phyloP scores from a whole-genome alignment of 2,113 vertebrate species.

The Seriola dumerili region DNA sequence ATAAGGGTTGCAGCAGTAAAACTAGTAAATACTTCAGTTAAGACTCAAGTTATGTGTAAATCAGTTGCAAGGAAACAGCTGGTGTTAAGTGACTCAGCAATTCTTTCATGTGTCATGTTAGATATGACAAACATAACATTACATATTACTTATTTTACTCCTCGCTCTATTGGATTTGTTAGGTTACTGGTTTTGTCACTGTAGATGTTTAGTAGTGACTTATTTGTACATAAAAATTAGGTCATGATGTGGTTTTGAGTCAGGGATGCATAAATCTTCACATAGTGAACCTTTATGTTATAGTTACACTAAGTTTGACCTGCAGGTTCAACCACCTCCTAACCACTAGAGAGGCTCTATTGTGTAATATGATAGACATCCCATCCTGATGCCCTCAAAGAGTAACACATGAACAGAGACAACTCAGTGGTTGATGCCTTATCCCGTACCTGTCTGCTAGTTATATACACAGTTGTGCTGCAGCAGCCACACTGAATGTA shows the following conservation, averaged over 20 bases:
- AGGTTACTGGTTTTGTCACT: background rate
- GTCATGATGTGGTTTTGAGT: background rate
- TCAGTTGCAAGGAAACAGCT: background rate
- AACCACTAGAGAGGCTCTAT: background rate
- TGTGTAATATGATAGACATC: background rate
- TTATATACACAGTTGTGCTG: slow-evolving; percentile 3
- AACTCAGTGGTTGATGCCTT: slow-evolving; percentile 11
- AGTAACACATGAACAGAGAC: slow-evolving; percentile 9
- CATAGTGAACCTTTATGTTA: background rate
- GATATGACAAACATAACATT: background rate
- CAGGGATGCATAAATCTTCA: background rate
- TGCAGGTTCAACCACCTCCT: background rate
- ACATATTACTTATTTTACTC: background rate
- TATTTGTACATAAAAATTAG: background rate
- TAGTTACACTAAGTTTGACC: background rate
- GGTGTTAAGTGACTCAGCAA: too few relatives aligned
- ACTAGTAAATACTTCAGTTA: too few relatives aligned
- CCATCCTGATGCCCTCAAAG: background rate
- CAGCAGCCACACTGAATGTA: background rate
- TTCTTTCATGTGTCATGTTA: background rate
- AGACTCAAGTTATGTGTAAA: background rate
- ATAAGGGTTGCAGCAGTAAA: background rate
- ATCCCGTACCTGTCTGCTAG: slow-evolving; percentile 19
- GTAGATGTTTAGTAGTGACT: background rate
- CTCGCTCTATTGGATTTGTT: background rate